Evolutionary conservation across 2,113 vertebrate species (phyloP), one percentile per base, ranked within the genome.

Genomic region (Rhombomys opimus): DNA sequence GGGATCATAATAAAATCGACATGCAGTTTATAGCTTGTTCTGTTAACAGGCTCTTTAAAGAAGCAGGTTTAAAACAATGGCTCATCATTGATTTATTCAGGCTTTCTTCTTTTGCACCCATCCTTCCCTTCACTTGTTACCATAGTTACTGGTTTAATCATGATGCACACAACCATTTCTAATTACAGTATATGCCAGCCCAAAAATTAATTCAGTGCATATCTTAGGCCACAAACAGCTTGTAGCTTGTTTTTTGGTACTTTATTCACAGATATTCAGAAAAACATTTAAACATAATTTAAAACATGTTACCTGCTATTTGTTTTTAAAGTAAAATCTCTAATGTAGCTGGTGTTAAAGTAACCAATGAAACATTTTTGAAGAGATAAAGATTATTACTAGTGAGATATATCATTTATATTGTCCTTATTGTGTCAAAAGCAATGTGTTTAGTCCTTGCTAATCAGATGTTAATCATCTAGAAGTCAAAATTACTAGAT

Each of bases 81-180:
- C 93, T 91, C 97, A 95, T 98, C 92, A 95, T 95, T 97, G 98
- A 97, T 77, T 98, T 98, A 92, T 97, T 97, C 94, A 72, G 87
- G 75, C 96, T 98, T 87, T 97, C 93, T 98, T 84, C 76, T 97
- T 98, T 98, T 98, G 98, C 97, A 97, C 95, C 97, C 97, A 84
- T 90, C 96, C 97, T 97, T 96, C 96, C 91, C 97, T 97, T 96
- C 90, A 96, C 97, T 97, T 92, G 99, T 99, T 99, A 94, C 99
- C 98, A 99, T 99, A 97, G 99, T 97, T 98, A 99, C 99, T 94
- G 94, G 97, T 96, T 99, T 98, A 98, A 98, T 99, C 98, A 98
- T 96, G 98, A 98, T 98, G 97, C 98, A 98, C 92, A 93, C 98
- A 98, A 97, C 96, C 98, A 98, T 98, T 98, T 98, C 98, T 99